These are phyloP conservation scores for Neosilurus hyrtlii DNA, from an alignment of 2,797 vertebrate species.

Conservation along the genomic window DNA sequence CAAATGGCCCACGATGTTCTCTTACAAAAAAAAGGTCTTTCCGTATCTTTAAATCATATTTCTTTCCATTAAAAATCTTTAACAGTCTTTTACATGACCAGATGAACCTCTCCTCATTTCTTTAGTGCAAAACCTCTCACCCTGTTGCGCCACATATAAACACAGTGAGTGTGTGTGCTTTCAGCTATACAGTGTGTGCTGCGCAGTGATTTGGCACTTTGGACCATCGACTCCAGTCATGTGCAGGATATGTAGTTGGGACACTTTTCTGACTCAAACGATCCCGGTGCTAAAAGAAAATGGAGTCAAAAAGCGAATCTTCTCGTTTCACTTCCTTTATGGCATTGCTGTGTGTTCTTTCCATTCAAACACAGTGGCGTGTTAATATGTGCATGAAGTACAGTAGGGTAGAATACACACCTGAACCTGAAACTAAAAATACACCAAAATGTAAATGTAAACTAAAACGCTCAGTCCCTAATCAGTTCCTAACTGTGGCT, in stretches of 20 bases:
- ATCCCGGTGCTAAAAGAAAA: conserved; percentile 15
- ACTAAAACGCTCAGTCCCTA: background rate
- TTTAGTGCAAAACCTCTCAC: conserved; percentile 75
- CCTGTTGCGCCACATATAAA: conserved; percentile 35
- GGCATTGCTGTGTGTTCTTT: background rate
- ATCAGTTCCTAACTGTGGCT: background rate
- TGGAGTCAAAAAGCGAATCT: background rate
- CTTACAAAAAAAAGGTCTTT: conserved; percentile 35
- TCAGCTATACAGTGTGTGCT: conserved; percentile 56
- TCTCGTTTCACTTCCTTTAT: background rate
- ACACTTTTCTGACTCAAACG: conserved; percentile 64
- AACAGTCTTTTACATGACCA: conserved; percentile 68
- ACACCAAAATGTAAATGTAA: background rate
- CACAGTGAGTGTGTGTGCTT: conserved; percentile 27
- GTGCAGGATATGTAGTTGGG: conserved; percentile 76
- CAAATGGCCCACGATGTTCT: conserved; percentile 16
- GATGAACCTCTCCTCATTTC: conserved; percentile 67
- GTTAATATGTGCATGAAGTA: background rate
- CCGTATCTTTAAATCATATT: conserved; percentile 48
- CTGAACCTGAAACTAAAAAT: background rate
- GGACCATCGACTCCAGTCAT: conserved; percentile 76
- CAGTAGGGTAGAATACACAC: background rate
- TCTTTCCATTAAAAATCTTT: conserved; percentile 72
- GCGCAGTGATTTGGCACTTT: conserved; percentile 77
- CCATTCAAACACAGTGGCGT: background rate